Evolutionary conservation across 2,113 vertebrate genomes (phyloP).

Genomic region (Enhydra lutris): DNA sequence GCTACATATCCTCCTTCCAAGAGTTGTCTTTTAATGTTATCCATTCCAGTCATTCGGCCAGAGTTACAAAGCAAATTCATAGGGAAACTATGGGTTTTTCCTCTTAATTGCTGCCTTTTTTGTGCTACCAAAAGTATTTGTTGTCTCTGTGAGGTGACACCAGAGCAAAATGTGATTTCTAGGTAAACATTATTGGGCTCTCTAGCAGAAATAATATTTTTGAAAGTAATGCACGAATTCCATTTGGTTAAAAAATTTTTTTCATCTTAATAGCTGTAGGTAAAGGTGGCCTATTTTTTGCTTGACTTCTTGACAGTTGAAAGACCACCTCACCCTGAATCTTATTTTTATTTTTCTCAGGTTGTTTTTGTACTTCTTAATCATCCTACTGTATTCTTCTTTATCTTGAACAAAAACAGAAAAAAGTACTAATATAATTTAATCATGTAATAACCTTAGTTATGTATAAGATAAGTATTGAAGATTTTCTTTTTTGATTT

Average conservation of each 20-base stretch:
- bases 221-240: constrained; percentile 14
- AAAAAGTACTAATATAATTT: neutral
- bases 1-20: neutral
- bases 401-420: neutral
- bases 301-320: neutral
- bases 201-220: constrained; percentile 28
- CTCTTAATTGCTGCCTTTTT: neutral
- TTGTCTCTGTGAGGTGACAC: neutral
- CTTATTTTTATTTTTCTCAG: neutral
- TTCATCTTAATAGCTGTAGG: neutral
- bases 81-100: neutral
- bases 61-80: neutral
- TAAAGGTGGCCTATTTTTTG: constrained; percentile 12
- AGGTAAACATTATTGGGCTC: neutral
- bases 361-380: neutral
- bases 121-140: neutral
- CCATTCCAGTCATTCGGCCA: neutral
- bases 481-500: neutral
- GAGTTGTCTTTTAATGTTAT: neutral
- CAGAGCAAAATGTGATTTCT: neutral
- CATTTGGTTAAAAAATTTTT: neutral
- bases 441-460: neutral
- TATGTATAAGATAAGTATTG: neutral
- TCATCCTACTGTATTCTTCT: neutral
- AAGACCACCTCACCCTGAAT: neutral